Percentiles rank a stretch among this genome's conserved stretches.
phyloP scores from a whole-genome alignment of 2,113 vertebrate species.

The Rhinoderma darwinii region DNA sequence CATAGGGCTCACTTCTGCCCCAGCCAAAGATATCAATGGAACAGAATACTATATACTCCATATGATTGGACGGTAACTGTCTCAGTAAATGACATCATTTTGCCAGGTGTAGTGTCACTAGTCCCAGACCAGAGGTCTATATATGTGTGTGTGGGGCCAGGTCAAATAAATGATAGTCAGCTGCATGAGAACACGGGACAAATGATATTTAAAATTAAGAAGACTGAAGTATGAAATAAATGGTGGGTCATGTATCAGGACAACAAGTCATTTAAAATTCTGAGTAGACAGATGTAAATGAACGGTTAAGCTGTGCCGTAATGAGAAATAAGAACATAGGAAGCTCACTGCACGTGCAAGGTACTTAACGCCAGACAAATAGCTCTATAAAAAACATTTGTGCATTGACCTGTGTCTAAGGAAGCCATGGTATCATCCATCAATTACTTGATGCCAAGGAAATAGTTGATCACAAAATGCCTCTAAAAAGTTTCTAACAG shows the following conservation, averaged over 20 bases:
- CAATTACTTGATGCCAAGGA: constrained; percentile 56
- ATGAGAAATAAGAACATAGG: constrained; percentile 48
- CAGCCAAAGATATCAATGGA: no score
- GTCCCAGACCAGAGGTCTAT: no score
- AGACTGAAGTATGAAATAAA: background rate
- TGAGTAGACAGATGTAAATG: constrained; percentile 16
- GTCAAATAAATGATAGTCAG: no score
- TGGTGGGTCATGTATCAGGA: background rate
- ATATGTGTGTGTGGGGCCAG: no score
- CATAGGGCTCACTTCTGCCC: background rate
- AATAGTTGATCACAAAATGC: constrained; percentile 54
- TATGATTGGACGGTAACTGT: no score
- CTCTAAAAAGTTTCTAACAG: constrained; percentile 52
- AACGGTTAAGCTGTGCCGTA: constrained; percentile 39
- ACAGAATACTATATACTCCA: no score
- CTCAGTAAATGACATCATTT: no score
- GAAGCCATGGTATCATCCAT: constrained; percentile 51
- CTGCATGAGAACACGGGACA: no score
- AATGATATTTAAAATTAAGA: no score
- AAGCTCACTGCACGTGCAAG: constrained; percentile 10
- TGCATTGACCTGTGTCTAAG: constrained; percentile 59
- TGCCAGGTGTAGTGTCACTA: no score
- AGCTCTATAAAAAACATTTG: constrained; percentile 55
- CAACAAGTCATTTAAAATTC: constrained; percentile 31
- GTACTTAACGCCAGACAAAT: constrained; percentile 57